A percentile compares a stretch with the other conserved stretches of the same genome.
These are phyloP conservation scores for Bugulina stolonifera DNA, from an alignment of 2,888 invertebrate genomes.

Conservation along the genomic window DNA sequence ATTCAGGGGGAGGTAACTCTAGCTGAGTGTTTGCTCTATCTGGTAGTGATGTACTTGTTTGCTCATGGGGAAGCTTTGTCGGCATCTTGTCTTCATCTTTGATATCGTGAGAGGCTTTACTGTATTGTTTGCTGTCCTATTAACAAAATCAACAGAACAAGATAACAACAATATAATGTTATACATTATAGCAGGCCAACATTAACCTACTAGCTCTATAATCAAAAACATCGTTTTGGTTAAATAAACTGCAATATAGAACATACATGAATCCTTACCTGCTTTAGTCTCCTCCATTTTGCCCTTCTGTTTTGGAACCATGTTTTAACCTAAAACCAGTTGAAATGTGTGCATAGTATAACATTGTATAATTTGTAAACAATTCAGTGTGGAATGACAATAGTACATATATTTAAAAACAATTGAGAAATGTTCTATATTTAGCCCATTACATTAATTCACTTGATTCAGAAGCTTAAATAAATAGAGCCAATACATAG, in stretches of 20 bases:
- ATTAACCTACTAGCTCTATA: too few relatives aligned
- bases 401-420: not conserved
- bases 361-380: not conserved
- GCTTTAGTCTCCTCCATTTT: constrained; percentile 63
- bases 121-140: not conserved
- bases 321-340: constrained; percentile 47
- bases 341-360: not conserved
- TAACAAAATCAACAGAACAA: not conserved
- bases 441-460: not conserved
- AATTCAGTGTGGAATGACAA: not conserved
- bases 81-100: not conserved
- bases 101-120: not conserved
- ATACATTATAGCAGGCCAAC: too few relatives aligned
- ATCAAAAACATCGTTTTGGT: too few relatives aligned
- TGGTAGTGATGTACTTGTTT: too few relatives aligned
- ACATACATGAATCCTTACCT: too few relatives aligned
- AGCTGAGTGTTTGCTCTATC: too few relatives aligned
- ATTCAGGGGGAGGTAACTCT: not conserved
- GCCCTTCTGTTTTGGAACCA: constrained; percentile 55
- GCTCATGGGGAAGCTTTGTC: not conserved
- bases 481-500: not conserved
- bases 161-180: constrained; percentile 12
- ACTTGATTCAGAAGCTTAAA: not conserved
- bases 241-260: too few relatives aligned
- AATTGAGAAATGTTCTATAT: not conserved